These are phyloP conservation scores for Micrastur ruficollis DNA, from an alignment of 2,797 vertebrate species.

Conservation along the genomic window DNA sequence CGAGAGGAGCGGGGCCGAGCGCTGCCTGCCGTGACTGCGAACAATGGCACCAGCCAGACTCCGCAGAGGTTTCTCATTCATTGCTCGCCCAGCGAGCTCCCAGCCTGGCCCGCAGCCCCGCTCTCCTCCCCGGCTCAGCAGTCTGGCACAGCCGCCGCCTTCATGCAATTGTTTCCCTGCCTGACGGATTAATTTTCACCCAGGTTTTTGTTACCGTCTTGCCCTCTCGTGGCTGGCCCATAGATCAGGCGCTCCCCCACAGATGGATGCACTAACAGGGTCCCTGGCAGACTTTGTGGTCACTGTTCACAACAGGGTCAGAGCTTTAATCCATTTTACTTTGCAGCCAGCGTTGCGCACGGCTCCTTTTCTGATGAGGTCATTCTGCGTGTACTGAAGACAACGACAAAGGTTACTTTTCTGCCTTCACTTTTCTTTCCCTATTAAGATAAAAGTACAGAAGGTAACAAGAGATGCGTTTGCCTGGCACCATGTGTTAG, in stretches of 20 bases:
- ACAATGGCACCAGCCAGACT: neutral
- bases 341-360: neutral
- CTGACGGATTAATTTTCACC: neutral
- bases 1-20: neutral
- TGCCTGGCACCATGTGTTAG: neutral
- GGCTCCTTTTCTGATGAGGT: neutral
- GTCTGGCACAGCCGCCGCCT: neutral
- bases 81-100: neutral
- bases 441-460: neutral
- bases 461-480: neutral
- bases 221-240: neutral
- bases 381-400: neutral
- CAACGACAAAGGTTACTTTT: neutral
- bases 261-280: fast-evolving
- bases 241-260: neutral
- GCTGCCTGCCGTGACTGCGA: neutral
- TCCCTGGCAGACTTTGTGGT: fast-evolving
- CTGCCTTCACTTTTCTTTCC: neutral
- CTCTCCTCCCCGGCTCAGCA: neutral
- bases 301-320: neutral
- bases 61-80: neutral
- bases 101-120: neutral
- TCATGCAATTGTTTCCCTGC: neutral
- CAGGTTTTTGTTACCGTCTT: neutral
- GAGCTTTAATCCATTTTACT: neutral